phyloP scores from a whole-genome alignment of 2,113 vertebrate genomes.

The Cairina moschata region DNA sequence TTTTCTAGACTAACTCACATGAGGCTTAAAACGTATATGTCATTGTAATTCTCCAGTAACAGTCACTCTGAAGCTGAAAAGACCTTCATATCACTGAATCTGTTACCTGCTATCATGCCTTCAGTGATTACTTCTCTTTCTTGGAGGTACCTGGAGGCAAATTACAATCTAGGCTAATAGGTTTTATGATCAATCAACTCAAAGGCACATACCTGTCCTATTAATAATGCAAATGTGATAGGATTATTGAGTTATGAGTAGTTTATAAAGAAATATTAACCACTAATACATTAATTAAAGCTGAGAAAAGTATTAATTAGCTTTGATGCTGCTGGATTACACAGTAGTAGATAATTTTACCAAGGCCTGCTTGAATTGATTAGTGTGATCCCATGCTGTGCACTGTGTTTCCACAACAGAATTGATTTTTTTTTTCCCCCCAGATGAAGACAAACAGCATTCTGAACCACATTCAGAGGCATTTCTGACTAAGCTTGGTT shows the following conservation, averaged over 20 bases:
- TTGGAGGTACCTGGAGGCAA: neutral
- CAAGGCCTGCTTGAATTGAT: constrained; percentile 54
- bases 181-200: constrained; percentile 40
- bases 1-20: neutral
- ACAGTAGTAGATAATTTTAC: constrained; percentile 54
- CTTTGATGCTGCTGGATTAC: constrained; percentile 53
- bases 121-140: neutral
- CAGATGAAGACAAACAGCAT: constrained; percentile 57
- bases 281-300: constrained; percentile 60
- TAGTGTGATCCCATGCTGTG: constrained; percentile 50
- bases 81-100: neutral
- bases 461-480: neutral
- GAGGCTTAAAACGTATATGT: neutral
- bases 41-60: neutral
- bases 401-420: constrained; percentile 63
- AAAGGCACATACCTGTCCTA: constrained; percentile 48
- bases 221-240: constrained; percentile 50
- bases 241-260: constrained; percentile 62
- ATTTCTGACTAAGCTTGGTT: neutral
- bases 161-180: constrained; percentile 42
- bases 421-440: constrained; percentile 71
- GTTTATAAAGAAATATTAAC: constrained; percentile 56
- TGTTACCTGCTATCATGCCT: neutral
- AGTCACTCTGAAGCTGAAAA: neutral
- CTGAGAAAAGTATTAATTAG: constrained; percentile 66